Conservation (phyloP, 2,113 vertebrate species). For the Phainopepla nitens region DNA sequence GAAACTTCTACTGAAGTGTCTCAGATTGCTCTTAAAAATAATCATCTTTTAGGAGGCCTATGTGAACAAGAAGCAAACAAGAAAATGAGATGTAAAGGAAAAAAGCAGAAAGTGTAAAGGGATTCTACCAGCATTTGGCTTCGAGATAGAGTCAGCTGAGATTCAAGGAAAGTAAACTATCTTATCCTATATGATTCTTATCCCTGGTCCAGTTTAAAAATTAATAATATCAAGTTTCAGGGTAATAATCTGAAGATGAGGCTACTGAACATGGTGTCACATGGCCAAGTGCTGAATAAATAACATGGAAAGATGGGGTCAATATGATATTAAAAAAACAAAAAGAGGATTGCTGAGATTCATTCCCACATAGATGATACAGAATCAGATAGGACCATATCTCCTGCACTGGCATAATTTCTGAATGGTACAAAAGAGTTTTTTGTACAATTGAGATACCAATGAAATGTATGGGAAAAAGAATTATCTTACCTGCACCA, state of each 20-base stretch:
- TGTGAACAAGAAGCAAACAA: background rate
- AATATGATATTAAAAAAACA: background rate
- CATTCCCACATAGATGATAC: background rate
- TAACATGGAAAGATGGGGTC: background rate
- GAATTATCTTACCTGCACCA: background rate
- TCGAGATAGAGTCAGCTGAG: background rate
- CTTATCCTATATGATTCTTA: background rate
- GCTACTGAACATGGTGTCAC: background rate
- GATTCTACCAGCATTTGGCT: background rate
- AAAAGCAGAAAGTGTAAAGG: background rate
- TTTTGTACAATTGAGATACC: background rate
- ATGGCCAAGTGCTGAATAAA: background rate
- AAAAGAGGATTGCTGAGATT: background rate
- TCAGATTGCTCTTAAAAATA: constrained; percentile 17
- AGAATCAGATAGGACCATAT: background rate
- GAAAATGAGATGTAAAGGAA: background rate
- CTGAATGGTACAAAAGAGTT: background rate
- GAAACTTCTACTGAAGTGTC: background rate
- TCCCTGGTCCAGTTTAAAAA: background rate
- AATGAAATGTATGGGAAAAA: background rate
- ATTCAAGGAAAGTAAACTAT: background rate
- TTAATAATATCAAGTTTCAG: background rate
- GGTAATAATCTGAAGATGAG: background rate
- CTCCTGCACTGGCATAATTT: background rate
- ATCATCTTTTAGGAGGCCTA: background rate